Evolutionary conservation across 2,888 invertebrate genomes (phyloP).

Genomic region (Halictus quadricinctus): DNA sequence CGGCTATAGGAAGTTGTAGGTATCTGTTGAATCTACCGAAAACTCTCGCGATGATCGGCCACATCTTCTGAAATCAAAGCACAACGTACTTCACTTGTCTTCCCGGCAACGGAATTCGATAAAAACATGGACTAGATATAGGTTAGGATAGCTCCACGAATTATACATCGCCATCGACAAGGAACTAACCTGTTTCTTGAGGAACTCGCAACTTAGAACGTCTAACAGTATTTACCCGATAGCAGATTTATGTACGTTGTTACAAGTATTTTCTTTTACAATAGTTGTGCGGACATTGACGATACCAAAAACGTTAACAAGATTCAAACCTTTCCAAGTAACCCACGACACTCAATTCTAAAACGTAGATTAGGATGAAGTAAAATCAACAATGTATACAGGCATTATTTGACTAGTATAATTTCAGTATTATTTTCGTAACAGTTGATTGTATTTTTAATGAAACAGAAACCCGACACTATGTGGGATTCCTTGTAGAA

Average conservation of each 20-base stretch:
- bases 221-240: neutral
- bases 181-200: neutral
- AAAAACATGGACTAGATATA: neutral
- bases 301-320: neutral
- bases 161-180: neutral
- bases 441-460: neutral
- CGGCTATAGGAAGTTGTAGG: conserved; percentile 92
- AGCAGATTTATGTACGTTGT: neutral
- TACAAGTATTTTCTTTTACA: neutral
- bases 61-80: conserved; percentile 84
- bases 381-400: neutral
- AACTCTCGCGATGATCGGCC: conserved; percentile 88
- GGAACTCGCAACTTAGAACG: neutral
- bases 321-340: neutral
- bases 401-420: neutral
- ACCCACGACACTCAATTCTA: neutral
- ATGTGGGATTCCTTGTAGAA: neutral
- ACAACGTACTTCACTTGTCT: neutral
- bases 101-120: neutral
- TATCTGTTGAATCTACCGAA: conserved; percentile 90
- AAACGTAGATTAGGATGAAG: neutral
- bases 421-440: neutral
- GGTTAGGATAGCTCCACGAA: conserved; percentile 3
- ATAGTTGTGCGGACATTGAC: neutral
- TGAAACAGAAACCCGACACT: neutral